Base-by-base conservation (phyloP, 2,113 vertebrate species). In the Anthoscopus minutus region DNA sequence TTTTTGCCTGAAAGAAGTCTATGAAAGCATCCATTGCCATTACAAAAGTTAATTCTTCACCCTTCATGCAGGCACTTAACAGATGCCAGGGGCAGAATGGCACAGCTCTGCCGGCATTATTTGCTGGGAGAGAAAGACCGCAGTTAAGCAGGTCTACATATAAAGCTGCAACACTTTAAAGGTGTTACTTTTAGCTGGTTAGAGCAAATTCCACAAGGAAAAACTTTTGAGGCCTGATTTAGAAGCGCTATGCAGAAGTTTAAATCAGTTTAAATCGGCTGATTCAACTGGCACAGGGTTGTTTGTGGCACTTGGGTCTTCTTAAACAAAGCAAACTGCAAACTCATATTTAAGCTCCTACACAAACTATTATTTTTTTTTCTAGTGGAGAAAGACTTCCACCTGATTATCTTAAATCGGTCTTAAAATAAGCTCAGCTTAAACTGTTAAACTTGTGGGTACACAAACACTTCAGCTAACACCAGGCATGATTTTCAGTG, bases 61-160 rank as follows among this genome's bases (percentile, higher is more conserved):
- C 88, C 92, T 93, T 96, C 96, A 97, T 78, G 95, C 95, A 97
- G 94, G 91, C 96, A 97, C 96, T 97, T 96, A 97, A 97, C 96
- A 97, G 96, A 97, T 97, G 97, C 97, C 97, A 96, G 95, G 96
- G 96, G 95, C 96, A 96, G 96, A 97, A 96, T 96, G 95, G 95
- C 96, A 97, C 96, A 88, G 92, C 93, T 92, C 83, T 81, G 86
- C 94, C 92, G 89, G 95, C 91, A 96, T 95, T 96, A 96, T 95
- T 64, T 17, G 13, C 23, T 0, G 40, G 37, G 80, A 95, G 87
- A 96, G 89, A 97, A 96, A 95, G 92, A 73, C 86, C 1, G 28
- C 91, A 89, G 95, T 90, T 94, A 95, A 95, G 94, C 93, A 91
- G 96, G 88, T 96, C 84, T 78, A 82, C 89, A 77, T 20, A 79